Conservation (phyloP, 2,888 invertebrate genomes). For the Eutolmus rufibarbis region DNA sequence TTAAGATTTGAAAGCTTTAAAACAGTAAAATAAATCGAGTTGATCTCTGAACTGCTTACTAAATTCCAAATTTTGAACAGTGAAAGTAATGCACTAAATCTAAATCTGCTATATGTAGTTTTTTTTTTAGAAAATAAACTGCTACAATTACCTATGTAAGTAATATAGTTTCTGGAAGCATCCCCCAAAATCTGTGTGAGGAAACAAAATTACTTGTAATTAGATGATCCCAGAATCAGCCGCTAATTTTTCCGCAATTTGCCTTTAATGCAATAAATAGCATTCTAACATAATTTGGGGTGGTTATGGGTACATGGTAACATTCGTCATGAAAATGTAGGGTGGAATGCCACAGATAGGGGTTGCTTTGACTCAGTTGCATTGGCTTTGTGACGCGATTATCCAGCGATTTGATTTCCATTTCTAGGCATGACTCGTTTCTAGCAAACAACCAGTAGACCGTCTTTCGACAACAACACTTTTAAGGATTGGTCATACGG, state of each 20-base stretch:
- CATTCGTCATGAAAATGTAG: constrained; percentile 24
- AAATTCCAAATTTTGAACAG: too few species aligned
- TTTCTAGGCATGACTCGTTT: neutral
- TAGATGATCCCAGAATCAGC: constrained; percentile 64
- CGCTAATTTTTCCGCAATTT: constrained; percentile 66
- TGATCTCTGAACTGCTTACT: too few species aligned
- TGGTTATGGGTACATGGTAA: constrained; percentile 47
- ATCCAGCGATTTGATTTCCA: constrained; percentile 62
- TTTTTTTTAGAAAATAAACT: neutral
- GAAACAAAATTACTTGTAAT: constrained; percentile 51
- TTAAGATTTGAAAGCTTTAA: too few species aligned
- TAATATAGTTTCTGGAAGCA: neutral
- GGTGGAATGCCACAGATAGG: neutral
- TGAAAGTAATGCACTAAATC: too few species aligned
- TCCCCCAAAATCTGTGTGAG: neutral
- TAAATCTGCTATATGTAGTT: too few species aligned
- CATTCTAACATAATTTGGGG: constrained; percentile 50
- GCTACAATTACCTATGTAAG: neutral
- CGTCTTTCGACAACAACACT: constrained; percentile 15
- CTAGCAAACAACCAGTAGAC: neutral
- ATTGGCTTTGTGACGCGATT: constrained; percentile 63
- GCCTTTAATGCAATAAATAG: constrained; percentile 62
- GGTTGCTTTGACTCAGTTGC: constrained; percentile 51
- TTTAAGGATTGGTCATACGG: constrained; percentile 35
- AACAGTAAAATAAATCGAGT: too few species aligned